These are phyloP conservation scores for Acronicta aceris DNA, from an alignment of 2,888 invertebrate genomes.

Conservation along the genomic window DNA sequence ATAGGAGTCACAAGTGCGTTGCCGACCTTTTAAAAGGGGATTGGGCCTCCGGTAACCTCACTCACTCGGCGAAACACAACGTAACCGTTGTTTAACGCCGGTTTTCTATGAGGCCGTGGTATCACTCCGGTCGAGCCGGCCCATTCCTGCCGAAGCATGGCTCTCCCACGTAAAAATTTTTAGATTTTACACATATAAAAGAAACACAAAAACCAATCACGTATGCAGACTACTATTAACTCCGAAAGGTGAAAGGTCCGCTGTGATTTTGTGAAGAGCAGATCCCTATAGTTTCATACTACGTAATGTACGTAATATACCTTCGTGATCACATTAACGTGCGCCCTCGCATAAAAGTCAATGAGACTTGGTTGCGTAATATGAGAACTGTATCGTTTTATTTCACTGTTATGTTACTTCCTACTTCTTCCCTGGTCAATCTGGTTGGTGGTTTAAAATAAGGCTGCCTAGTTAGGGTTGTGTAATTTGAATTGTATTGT, in stretches of 20 bases:
- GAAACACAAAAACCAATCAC: slow-evolving; percentile 42
- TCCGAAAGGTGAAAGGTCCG: slow-evolving; percentile 25
- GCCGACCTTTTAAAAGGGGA: no score
- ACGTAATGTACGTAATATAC: slow-evolving; percentile 20
- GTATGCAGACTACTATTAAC: slow-evolving; percentile 44
- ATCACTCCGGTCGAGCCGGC: no score
- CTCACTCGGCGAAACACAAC: no score
- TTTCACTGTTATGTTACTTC: slow-evolving; percentile 79
- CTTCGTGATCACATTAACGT: slow-evolving; percentile 73
- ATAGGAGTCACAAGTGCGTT: no score
- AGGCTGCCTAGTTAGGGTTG: slow-evolving; percentile 4
- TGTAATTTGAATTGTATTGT: no score
- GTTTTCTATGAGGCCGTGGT: no score
- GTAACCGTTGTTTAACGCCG: no score
- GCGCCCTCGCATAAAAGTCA: slow-evolving; percentile 78
- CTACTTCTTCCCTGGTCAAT: slow-evolving; percentile 66
- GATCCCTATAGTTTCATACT: slow-evolving; percentile 26
- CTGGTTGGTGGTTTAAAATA: slow-evolving; percentile 40
- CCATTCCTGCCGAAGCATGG: no score
- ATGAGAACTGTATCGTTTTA: slow-evolving; percentile 78
- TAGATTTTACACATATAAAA: no score
- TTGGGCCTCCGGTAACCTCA: no score
- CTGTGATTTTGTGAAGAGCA: slow-evolving; percentile 42
- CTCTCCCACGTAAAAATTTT: no score
- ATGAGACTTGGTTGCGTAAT: slow-evolving; percentile 71